phyloP scores from a whole-genome alignment of 2,888 invertebrate genomes.

The Dryocosmus kuriphilus region DNA sequence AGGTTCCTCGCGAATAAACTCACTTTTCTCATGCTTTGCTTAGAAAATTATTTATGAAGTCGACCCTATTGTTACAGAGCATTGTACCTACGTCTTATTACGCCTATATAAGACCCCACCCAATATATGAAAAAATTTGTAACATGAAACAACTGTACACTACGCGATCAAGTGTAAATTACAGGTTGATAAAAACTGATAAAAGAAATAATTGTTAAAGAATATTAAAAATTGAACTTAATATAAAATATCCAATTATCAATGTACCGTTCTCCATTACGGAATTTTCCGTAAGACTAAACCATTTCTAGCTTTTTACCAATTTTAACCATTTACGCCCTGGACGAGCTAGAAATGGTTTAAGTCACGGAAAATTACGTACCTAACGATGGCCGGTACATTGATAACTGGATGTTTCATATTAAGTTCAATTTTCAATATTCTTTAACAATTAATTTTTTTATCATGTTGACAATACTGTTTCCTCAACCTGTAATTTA shows the following conservation, averaged over 20 bases:
- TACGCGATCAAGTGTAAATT: constrained; percentile 14
- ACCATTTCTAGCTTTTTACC: too few relatives aligned
- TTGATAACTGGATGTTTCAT: neutral
- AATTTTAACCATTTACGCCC: too few relatives aligned
- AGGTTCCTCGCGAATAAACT: constrained; percentile 6
- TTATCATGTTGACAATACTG: neutral
- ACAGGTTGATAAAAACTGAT: neutral
- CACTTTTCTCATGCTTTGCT: neutral
- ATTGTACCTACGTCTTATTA: neutral
- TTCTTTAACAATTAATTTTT: neutral
- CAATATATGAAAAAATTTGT: neutral
- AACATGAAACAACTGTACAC: neutral
- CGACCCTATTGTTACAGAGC: neutral
- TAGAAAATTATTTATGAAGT: neutral
- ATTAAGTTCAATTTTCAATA: neutral
- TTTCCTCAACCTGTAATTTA: neutral
- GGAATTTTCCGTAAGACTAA: too few relatives aligned
- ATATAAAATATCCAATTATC: neutral
- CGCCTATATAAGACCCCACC: neutral
- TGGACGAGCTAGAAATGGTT: too few relatives aligned
- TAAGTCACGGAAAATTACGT: too few relatives aligned
- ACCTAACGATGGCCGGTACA: too few relatives aligned
- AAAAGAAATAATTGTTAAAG: neutral
- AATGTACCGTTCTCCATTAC: too few relatives aligned
- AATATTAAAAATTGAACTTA: neutral